Base-by-base conservation (phyloP, 2,113 vertebrate genomes). In the Microcebus lehilahytsara region DNA sequence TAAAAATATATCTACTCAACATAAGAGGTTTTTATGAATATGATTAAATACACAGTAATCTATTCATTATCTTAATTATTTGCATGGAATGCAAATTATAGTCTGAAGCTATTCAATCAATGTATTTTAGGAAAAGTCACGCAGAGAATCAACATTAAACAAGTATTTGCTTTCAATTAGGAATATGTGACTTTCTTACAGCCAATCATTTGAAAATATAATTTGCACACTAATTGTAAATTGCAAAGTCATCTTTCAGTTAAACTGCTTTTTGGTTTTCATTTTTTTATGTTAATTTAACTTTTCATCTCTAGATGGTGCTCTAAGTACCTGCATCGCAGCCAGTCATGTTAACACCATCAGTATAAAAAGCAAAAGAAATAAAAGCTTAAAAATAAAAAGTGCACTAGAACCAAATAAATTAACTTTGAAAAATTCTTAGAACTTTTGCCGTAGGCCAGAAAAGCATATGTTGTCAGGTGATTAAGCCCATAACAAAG, bases 271-370 rank as follows among this genome's bases (percentile, higher is more conserved):
- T 62, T 86, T 56, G 78, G 16, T 51, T 4, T 9, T 92, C 95
- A 0, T 72, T 96, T 46, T 88, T 22, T 84, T 64, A 34, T 62
- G 79, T 91, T 90, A 96, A 83, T 92, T 97, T 97, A 98, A 69
- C 95, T 94, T 98, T 98, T 78, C 91, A 98, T 98, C 99, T 98
- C 98, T 98, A 98, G 98, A 98, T 99, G 98, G 98, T 98, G 98
- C 98, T 99, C 94, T 98, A 96, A 98, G 98, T 97, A 98, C 79
- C 97, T 98, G 19, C 96, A 96, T 97, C 97, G 60, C 27, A 80
- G 85, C 19, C 53, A 96, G 37, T 34, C 79, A 0, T 46, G n/a
- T 42, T 95, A 88, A 20, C 1, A 81, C 64, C 8, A 96, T 32
- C 72, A 62, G 16, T 81, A 58, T 40, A 91, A 97, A 98, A 83